Conservation (phyloP, 2,113 vertebrate genomes). For the Ramphastos sulfuratus region DNA sequence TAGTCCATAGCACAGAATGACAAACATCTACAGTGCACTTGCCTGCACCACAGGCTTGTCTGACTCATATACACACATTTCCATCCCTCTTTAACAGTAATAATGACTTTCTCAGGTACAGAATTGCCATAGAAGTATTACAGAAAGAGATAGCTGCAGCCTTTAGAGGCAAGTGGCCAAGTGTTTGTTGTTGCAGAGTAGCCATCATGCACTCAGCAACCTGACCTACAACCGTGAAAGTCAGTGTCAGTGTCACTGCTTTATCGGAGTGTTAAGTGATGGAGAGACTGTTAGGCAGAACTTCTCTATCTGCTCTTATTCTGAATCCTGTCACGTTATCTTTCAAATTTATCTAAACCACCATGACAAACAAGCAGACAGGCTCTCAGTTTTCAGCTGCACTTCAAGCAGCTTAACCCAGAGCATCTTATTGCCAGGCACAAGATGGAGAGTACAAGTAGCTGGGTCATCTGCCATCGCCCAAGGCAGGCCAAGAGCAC, state of each 20-base stretch:
- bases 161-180: not conserved
- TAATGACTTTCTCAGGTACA: not conserved
- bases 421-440: not conserved
- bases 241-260: not conserved
- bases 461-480: not conserved
- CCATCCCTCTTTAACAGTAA: not conserved
- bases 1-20: not conserved
- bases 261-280: slow-evolving; percentile 19
- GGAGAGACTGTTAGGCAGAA: slow-evolving; percentile 11
- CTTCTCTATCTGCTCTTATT: slow-evolving; percentile 12
- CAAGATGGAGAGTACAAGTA: rapidly evolving
- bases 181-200: not conserved
- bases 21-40: rapidly evolving
- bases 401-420: not conserved
- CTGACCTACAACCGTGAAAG: slow-evolving; percentile 17
- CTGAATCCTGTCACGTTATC: slow-evolving; percentile 8
- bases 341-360: slow-evolving; percentile 55
- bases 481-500: not conserved
- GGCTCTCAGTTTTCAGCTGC: slow-evolving; percentile 17
- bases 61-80: not conserved
- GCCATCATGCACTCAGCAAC: slow-evolving; percentile 31
- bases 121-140: not conserved
- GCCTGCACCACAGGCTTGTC: not conserved
- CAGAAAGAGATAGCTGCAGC: not conserved
- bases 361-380: slow-evolving; percentile 20